Percentiles rank a stretch among this genome's conserved stretches.
phyloP scores from a whole-genome alignment of 2,888 invertebrate species.

The Barypeithes pellucidus region DNA sequence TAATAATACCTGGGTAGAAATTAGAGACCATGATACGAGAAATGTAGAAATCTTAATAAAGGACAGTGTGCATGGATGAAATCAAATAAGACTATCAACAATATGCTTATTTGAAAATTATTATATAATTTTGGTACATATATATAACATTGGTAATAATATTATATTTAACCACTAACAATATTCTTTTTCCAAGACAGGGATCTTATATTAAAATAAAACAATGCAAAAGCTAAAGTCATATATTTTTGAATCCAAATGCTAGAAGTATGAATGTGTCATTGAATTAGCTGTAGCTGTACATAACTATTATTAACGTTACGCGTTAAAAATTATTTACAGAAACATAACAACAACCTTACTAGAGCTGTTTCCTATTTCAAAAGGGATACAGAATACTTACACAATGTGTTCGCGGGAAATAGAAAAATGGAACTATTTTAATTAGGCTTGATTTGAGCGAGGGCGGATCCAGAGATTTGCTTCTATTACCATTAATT shows the following conservation, averaged over 20 bases:
- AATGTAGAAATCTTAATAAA: no score
- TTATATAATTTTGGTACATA: no score
- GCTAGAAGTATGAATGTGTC: conserved; percentile 67
- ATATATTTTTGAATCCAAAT: conserved; percentile 68
- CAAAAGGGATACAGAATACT: neutral
- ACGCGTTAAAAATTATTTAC: conserved; percentile 33
- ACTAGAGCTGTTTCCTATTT: conserved; percentile 7
- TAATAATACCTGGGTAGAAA: no score
- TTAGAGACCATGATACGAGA: no score
- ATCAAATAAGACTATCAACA: no score
- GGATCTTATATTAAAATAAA: conserved; percentile 29
- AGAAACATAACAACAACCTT: conserved; percentile 25
- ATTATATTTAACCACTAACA: no score
- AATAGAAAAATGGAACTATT: conserved; percentile 14
- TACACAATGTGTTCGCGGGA: neutral
- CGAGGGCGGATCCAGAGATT: no score
- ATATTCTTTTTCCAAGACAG: no score
- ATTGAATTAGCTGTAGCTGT: conserved; percentile 67
- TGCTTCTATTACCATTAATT: no score
- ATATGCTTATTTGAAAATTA: no score
- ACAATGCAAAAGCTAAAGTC: conserved; percentile 62
- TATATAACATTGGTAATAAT: no score
- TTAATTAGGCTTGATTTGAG: neutral
- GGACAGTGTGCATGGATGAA: no score
- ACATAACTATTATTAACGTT: conserved; percentile 58